phyloP scores from a whole-genome alignment of 2,113 vertebrate species.

The Saccopteryx leptura region DNA sequence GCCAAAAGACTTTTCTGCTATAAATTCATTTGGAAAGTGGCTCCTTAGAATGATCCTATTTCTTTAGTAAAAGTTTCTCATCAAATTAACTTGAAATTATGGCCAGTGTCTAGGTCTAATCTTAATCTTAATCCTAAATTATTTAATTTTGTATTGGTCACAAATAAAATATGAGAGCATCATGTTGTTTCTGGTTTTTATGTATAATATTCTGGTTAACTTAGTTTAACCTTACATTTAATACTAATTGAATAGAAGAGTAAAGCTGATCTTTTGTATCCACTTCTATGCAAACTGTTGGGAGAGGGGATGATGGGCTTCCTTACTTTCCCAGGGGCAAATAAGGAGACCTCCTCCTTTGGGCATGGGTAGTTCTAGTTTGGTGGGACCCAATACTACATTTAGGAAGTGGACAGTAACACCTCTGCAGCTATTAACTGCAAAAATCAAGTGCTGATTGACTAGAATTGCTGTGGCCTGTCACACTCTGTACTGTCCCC shows the following conservation, averaged over 20 bases:
- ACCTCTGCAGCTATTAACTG: slow-evolving; percentile 64
- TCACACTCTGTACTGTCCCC: background rate
- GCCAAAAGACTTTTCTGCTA: background rate
- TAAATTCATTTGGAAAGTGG: background rate
- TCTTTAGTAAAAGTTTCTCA: slow-evolving; percentile 45
- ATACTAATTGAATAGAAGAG: slow-evolving; percentile 3
- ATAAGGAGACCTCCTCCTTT: background rate
- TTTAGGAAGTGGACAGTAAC: slow-evolving; percentile 55
- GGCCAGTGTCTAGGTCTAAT: background rate
- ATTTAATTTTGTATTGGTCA: slow-evolving; percentile 52
- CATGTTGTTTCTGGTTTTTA: slow-evolving; percentile 33
- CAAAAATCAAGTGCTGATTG: slow-evolving; percentile 82
- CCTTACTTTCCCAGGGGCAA: background rate
- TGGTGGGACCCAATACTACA: background rate
- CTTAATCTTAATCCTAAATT: slow-evolving; percentile 12
- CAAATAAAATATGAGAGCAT: slow-evolving; percentile 38
- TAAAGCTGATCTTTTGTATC: background rate
- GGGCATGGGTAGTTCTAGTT: background rate
- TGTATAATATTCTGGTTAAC: background rate
- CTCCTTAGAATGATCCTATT: slow-evolving; percentile 41
- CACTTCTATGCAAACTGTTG: background rate
- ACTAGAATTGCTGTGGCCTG: slow-evolving; percentile 66
- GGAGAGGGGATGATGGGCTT: background rate
- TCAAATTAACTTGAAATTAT: slow-evolving; percentile 27
- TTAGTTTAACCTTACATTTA: slow-evolving; percentile 48